These are phyloP conservation scores for Phaedon cochleariae DNA, from an alignment of 2,888 invertebrate species.

Conservation along the genomic window DNA sequence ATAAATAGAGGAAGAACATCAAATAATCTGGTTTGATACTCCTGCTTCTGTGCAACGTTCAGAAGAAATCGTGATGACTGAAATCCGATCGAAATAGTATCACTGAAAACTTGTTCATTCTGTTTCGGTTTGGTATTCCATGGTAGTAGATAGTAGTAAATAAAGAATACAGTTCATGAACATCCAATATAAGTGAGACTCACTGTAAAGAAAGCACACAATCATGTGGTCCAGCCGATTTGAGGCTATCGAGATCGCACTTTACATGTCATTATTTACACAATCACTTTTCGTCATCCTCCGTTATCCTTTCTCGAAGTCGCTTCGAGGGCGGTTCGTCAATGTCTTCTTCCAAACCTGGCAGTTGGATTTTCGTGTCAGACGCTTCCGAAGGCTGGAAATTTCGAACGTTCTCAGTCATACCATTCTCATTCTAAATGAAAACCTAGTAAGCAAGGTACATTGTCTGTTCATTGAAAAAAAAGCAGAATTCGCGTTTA, in stretches of 20 bases:
- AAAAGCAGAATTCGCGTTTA: too few species aligned
- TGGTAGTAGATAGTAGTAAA: constrained; percentile 10
- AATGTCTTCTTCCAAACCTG: constrained; percentile 69
- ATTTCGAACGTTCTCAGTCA: neutral
- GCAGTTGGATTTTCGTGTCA: constrained; percentile 79
- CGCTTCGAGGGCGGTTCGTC: constrained; percentile 62
- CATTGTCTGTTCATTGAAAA: too few species aligned
- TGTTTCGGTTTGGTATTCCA: constrained; percentile 4
- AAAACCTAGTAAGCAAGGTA: too few species aligned
- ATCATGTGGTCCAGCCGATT: constrained; percentile 27
- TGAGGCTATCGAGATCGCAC: constrained; percentile 39
- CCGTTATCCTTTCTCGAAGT: constrained; percentile 56
- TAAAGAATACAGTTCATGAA: constrained; percentile 39
- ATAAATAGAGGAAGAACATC: too few species aligned
- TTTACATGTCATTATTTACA: constrained; percentile 40
- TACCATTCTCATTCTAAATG: too few species aligned
- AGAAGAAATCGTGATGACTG: neutral
- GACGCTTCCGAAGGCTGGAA: constrained; percentile 80
- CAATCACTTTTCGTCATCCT: constrained; percentile 56
- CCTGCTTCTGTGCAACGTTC: neutral
- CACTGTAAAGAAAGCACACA: constrained; percentile 40
- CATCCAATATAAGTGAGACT: constrained; percentile 35
- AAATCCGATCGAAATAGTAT: neutral
- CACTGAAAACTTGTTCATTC: neutral
- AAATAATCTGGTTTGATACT: neutral